A percentile compares a stretch with the other conserved stretches of the same genome.
These are phyloP conservation scores for Linnaemya vulpina DNA, from an alignment of 2,888 invertebrate species.

Conservation along the genomic window DNA sequence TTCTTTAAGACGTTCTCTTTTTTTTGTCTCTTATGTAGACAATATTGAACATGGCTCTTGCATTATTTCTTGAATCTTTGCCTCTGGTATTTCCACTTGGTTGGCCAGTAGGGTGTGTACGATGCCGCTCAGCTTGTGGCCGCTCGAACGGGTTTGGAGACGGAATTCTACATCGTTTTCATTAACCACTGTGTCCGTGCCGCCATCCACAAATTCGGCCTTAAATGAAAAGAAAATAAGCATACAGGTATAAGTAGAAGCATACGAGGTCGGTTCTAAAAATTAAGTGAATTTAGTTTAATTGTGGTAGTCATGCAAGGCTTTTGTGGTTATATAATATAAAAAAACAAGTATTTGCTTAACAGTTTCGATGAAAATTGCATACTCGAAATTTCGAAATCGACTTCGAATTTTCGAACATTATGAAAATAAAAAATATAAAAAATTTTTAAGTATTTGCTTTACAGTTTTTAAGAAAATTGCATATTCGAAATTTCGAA, in stretches of 20 bases:
- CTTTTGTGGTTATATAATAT: too few species aligned
- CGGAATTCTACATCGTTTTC: slow-evolving; percentile 80
- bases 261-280: too few species aligned
- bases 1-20: neutral
- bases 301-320: too few species aligned
- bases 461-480: neutral
- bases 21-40: slow-evolving; percentile 72
- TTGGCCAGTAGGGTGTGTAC: slow-evolving; percentile 85
- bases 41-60: slow-evolving; percentile 80
- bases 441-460: neutral
- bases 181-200: slow-evolving; percentile 91
- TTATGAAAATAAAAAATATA: too few species aligned
- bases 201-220: slow-evolving; percentile 92
- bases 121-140: slow-evolving; percentile 84
- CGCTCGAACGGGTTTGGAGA: slow-evolving; percentile 81
- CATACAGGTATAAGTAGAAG: too few species aligned
- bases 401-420: too few species aligned
- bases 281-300: too few species aligned
- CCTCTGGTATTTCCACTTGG: slow-evolving; percentile 81
- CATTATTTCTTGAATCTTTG: slow-evolving; percentile 80
- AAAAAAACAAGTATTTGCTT: too few species aligned
- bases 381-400: too few species aligned
- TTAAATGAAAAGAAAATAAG: slow-evolving; percentile 78
- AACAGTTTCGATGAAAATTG: too few species aligned
- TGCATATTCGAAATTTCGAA: too few species aligned